Percentiles rank a stretch among this genome's conserved stretches.
Conservation (phyloP, 1,140 invertebrate species). For the Polyergus mexicanus region DNA sequence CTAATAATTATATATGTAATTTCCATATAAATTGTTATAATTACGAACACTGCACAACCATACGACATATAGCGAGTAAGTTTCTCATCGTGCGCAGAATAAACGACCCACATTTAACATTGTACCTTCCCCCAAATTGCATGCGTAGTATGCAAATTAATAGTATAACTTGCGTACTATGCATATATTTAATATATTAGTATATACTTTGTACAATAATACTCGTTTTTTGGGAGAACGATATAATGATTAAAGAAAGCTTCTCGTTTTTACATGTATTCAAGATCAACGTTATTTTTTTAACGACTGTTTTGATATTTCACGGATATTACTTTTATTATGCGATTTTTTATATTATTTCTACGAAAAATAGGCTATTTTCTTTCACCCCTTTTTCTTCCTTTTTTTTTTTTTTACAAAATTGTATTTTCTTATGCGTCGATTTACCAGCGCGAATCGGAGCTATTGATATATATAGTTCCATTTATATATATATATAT, state of each 20-base stretch:
- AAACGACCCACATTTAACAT: slow-evolving; percentile 51
- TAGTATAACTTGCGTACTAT: slow-evolving; percentile 34
- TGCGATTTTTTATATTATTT: not conserved
- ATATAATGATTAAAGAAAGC: slow-evolving; percentile 50
- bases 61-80: not conserved
- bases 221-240: slow-evolving; percentile 56
- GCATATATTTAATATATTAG: slow-evolving; percentile 29
- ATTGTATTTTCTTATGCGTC: slow-evolving; percentile 59
- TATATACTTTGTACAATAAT: slow-evolving; percentile 68
- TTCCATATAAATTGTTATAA: slow-evolving; percentile 35
- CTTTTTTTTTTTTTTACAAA: slow-evolving; percentile 19
- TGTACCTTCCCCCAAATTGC: slow-evolving; percentile 41
- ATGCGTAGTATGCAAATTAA: slow-evolving; percentile 34
- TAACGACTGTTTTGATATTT: slow-evolving; percentile 26
- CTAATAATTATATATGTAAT: slow-evolving; percentile 60
- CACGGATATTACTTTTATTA: slow-evolving; percentile 58
- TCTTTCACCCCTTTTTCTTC: not conserved
- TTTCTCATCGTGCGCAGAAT: slow-evolving; percentile 5
- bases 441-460: slow-evolving; percentile 57
- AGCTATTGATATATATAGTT: slow-evolving; percentile 38
- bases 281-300: slow-evolving; percentile 37
- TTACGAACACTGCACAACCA: not conserved
- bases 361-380: slow-evolving; percentile 8
- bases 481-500: too few relatives aligned
- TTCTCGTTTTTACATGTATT: slow-evolving; percentile 50